Evolutionary conservation across 2,888 invertebrate genomes (phyloP).

Genomic region (Eupithecia tripunctaria): DNA sequence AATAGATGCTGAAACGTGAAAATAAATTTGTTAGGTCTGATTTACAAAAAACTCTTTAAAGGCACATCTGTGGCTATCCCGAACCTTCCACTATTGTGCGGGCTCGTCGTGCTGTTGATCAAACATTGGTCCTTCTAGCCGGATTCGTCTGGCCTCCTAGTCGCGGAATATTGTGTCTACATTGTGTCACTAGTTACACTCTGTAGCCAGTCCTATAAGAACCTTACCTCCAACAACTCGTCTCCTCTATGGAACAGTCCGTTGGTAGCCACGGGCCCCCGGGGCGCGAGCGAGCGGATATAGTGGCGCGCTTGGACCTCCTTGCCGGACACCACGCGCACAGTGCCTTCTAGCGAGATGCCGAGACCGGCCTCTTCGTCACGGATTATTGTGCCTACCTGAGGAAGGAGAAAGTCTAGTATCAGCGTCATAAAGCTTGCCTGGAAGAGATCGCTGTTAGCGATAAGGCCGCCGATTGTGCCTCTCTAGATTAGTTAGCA

Average conservation of each 20-base stretch:
- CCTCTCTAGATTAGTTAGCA: no score
- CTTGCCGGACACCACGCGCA: conserved; percentile 93
- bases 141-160: no score
- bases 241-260: conserved; percentile 92
- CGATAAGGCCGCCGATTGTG: no score
- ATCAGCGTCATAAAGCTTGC: no score
- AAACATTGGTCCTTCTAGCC: no score
- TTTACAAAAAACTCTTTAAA: background rate
- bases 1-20: background rate
- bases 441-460: no score
- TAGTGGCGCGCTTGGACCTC: conserved; percentile 96
- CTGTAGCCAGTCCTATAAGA: no score
- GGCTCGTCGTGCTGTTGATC: no score
- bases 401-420: background rate
- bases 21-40: background rate
- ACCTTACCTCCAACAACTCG: conserved; percentile 90
- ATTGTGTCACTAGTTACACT: no score
- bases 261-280: conserved; percentile 93
- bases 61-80: background rate
- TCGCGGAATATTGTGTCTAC: no score
- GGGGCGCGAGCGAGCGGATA: conserved; percentile 93
- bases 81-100: no score
- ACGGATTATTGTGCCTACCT: conserved; percentile 94
- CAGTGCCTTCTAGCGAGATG: conserved; percentile 96
- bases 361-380: conserved; percentile 93